These are phyloP conservation scores for Nycticorax nycticorax DNA, from an alignment of 2,113 vertebrate genomes.

Conservation along the genomic window DNA sequence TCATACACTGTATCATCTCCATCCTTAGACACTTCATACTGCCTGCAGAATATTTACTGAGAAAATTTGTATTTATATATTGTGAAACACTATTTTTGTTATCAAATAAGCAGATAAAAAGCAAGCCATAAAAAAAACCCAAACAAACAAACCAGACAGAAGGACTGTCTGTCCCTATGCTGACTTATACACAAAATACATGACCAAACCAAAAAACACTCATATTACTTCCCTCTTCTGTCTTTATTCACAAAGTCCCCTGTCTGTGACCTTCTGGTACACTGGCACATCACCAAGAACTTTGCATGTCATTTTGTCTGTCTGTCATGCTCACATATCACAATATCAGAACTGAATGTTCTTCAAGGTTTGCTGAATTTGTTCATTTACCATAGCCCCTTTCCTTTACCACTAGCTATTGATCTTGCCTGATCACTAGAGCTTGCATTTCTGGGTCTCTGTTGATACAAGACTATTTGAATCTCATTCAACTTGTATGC, in stretches of 20 bases:
- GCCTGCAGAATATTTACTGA: background rate
- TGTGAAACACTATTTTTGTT: background rate
- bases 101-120: background rate
- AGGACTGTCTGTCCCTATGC: background rate
- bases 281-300: background rate
- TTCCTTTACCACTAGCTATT: background rate
- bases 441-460: background rate
- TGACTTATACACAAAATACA: background rate
- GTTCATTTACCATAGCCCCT: background rate
- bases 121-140: background rate
- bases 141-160: background rate
- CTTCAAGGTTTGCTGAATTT: background rate
- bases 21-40: background rate
- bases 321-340: background rate
- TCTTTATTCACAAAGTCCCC: background rate
- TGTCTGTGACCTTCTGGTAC: background rate
- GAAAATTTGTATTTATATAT: background rate
- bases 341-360: background rate
- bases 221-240: background rate
- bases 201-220: background rate
- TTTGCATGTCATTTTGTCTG: background rate
- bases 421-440: background rate
- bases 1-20: background rate
- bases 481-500: background rate
- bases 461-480: background rate